Conservation (phyloP, 2,113 vertebrate species). For the Atrichornis clamosus region DNA sequence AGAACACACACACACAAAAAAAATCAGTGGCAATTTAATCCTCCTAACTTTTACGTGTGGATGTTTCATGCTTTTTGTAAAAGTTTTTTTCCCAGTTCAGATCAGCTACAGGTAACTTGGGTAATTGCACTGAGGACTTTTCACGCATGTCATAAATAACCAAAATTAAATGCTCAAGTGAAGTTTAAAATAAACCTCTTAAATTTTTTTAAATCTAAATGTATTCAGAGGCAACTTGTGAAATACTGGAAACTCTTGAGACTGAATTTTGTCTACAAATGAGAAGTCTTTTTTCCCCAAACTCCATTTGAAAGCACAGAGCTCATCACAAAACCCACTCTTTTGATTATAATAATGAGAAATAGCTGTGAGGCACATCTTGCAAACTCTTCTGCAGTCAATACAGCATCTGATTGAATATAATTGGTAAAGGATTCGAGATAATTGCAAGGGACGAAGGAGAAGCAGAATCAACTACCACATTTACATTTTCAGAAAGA, state of each 20-base stretch:
- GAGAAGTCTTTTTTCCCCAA: neutral
- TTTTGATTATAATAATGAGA: conserved; percentile 24
- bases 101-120: neutral
- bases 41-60: neutral
- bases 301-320: neutral
- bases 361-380: neutral
- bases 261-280: neutral
- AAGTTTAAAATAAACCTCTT: neutral
- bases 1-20: neutral
- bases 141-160: neutral
- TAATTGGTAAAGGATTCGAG: conserved; percentile 2
- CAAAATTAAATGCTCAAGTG: neutral
- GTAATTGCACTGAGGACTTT: neutral
- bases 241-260: neutral
- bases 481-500: neutral
- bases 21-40: neutral
- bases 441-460: neutral
- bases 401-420: neutral
- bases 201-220: neutral
- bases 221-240: neutral
- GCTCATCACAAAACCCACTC: neutral
- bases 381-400: conserved; percentile 15
- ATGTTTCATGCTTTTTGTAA: neutral
- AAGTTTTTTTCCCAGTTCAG: neutral
- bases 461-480: neutral